Percentiles rank a stretch among this genome's conserved stretches.
phyloP scores from a whole-genome alignment of 2,797 vertebrate genomes.

The Myioborus melanocephalus region DNA sequence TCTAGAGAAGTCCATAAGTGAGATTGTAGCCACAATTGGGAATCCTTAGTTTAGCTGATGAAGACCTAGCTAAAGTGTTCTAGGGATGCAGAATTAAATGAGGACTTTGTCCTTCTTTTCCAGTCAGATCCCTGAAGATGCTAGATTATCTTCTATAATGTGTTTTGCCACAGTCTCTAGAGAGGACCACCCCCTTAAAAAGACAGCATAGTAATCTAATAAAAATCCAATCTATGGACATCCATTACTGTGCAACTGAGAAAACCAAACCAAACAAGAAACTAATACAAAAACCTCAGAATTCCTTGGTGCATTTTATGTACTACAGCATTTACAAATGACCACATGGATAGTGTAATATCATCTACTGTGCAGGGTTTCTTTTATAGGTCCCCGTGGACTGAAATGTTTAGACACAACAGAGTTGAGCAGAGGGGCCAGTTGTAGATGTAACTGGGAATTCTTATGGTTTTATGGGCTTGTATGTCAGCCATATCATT shows the following conservation, averaged over 20 bases:
- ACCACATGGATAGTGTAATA: constrained; percentile 31
- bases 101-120: not conserved
- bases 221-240: constrained; percentile 49
- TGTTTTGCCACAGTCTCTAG: not conserved
- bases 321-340: constrained; percentile 52
- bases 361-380: constrained; percentile 35
- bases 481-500: constrained; percentile 29
- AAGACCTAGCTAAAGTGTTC: not conserved
- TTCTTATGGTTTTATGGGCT: constrained; percentile 26
- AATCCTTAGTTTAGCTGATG: not conserved
- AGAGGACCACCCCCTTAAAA: constrained; percentile 15
- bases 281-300: constrained; percentile 25
- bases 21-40: not conserved
- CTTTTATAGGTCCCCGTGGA: constrained; percentile 30
- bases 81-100: constrained; percentile 24
- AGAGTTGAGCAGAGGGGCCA: not conserved
- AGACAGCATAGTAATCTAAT: constrained; percentile 30
- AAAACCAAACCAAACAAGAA: constrained; percentile 42
- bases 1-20: not conserved
- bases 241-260: constrained; percentile 30
- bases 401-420: constrained; percentile 38
- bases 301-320: constrained; percentile 28
- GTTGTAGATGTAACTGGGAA: constrained; percentile 31
- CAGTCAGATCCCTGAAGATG: not conserved
- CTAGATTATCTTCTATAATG: not conserved